A percentile compares a stretch with the other conserved stretches of the same genome.
These are phyloP conservation scores for Bruchidius siliquastri DNA, from an alignment of 2,888 invertebrate genomes.

Conservation along the genomic window DNA sequence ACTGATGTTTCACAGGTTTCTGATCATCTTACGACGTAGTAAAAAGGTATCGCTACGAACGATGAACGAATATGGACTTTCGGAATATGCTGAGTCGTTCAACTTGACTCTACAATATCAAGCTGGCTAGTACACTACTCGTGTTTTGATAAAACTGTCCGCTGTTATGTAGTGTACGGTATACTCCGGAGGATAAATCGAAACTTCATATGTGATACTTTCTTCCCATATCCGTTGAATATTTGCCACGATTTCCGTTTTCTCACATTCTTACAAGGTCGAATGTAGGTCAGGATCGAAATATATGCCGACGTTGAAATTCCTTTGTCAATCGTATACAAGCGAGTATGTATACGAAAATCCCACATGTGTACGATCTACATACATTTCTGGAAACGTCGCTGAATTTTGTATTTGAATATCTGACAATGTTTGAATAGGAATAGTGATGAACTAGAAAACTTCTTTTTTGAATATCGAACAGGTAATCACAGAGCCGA, in stretches of 20 bases:
- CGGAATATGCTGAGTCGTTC: too few relatives aligned
- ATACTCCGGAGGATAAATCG: neutral
- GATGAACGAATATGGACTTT: too few relatives aligned
- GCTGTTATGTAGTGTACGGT: neutral
- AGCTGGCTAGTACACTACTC: too few relatives aligned
- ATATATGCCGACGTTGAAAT: neutral
- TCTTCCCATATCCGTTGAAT: neutral
- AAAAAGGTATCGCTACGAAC: too few relatives aligned
- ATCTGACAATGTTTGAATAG: neutral
- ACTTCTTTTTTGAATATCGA: neutral
- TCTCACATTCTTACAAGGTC: neutral
- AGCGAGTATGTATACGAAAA: neutral
- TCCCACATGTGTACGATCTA: neutral
- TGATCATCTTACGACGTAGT: too few relatives aligned
- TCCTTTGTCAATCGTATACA: neutral
- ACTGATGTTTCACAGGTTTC: too few relatives aligned
- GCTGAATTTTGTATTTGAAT: neutral
- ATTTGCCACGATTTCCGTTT: neutral
- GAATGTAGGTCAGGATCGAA: neutral
- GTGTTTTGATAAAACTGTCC: too few relatives aligned
- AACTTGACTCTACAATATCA: too few relatives aligned
- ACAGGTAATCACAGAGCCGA: neutral
- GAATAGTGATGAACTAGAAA: neutral
- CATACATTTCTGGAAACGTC: neutral
- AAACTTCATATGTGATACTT: neutral